phyloP scores from a whole-genome alignment of 2,113 vertebrate species.

The Alces alces region DNA sequence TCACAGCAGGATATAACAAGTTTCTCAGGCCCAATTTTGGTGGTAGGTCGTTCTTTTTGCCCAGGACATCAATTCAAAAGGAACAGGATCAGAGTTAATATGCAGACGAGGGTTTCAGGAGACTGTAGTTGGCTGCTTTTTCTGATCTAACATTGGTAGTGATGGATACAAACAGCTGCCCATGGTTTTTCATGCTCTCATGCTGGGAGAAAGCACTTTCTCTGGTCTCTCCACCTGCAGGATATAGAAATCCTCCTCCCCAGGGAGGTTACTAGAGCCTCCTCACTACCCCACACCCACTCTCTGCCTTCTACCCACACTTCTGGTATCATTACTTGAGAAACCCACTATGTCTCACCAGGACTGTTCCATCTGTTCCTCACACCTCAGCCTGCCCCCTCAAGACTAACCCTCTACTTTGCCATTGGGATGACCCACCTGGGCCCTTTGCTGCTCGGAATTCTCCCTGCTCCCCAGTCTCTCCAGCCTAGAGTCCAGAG shows the following conservation, averaged over 20 bases:
- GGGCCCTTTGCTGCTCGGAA: not conserved
- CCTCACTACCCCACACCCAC: not conserved
- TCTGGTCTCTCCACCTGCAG: not conserved
- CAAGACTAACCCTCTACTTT: not conserved
- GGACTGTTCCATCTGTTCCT: not conserved
- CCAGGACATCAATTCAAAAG: not conserved
- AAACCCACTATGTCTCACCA: not conserved
- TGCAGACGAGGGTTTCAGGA: not conserved
- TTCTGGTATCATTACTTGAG: not conserved
- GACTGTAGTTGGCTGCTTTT: not conserved
- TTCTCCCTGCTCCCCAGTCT: not conserved
- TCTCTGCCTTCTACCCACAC: not conserved
- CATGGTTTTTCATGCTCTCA: not conserved
- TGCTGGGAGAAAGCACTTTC: not conserved
- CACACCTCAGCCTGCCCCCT: not conserved
- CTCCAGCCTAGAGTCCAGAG: not conserved
- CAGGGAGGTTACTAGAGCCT: not conserved
- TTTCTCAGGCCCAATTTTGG: constrained; percentile 93
- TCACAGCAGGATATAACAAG: constrained; percentile 92
- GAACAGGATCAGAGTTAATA: not conserved
- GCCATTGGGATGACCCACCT: not conserved
- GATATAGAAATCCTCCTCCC: not conserved
- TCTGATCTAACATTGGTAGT: not conserved
- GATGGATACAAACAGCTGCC: not conserved
- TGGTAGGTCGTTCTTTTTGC: constrained; percentile 79